phyloP scores from a whole-genome alignment of 2,113 vertebrate species.

The Peucedramus taeniatus region DNA sequence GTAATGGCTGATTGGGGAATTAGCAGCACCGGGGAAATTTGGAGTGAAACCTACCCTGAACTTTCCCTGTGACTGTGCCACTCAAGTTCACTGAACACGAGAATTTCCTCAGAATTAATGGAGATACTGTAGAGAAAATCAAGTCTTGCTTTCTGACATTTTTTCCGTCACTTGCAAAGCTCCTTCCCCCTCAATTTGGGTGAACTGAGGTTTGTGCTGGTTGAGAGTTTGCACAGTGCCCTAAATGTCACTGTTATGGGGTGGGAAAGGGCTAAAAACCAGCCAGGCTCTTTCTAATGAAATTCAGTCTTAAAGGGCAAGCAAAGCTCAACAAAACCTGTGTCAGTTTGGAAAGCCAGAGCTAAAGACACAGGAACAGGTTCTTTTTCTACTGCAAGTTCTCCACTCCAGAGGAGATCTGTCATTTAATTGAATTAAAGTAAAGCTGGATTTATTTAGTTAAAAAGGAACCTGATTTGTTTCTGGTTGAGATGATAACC shows the following conservation, averaged over 20 bases:
- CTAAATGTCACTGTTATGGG: no score
- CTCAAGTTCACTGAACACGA: not conserved
- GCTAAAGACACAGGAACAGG: not conserved
- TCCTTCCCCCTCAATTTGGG: not conserved
- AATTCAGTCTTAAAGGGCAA: not conserved
- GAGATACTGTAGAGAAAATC: not conserved
- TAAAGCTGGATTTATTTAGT: not conserved
- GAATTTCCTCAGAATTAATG: not conserved
- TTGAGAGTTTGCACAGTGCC: not conserved
- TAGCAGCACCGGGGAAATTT: constrained; percentile 6
- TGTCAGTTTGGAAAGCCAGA: not conserved
- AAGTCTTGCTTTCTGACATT: not conserved
- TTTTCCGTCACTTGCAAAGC: not conserved
- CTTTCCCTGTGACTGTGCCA: not conserved
- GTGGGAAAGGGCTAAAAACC: not conserved
- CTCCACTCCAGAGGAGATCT: not conserved
- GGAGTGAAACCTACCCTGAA: constrained; percentile 10
- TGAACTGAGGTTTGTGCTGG: not conserved
- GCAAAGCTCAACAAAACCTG: not conserved
- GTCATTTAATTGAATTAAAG: not conserved
- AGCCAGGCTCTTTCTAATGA: not conserved
- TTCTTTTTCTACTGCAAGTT: not conserved
- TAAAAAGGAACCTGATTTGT: not conserved
- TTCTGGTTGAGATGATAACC: not conserved
- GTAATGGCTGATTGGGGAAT: constrained; percentile 72